Conservation (phyloP, 2,797 vertebrate genomes). For the Crenichthys baileyi region DNA sequence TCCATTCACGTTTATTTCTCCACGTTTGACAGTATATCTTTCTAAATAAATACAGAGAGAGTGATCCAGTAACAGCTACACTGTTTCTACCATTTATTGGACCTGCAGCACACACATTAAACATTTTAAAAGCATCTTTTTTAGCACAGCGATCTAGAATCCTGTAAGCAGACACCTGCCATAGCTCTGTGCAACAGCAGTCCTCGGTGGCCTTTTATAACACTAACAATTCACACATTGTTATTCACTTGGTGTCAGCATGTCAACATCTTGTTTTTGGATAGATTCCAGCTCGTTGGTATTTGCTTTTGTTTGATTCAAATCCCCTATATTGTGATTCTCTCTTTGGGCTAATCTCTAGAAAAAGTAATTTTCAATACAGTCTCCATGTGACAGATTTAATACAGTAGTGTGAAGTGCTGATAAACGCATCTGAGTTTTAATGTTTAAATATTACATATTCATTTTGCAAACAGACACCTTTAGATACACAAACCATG, state of each 20-base stretch:
- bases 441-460: neutral
- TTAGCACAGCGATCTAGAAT: neutral
- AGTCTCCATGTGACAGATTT: neutral
- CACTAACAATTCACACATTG: slow-evolving; percentile 6
- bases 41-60: neutral
- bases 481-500: neutral
- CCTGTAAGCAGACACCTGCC: neutral
- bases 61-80: neutral
- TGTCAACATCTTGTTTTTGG: slow-evolving; percentile 11
- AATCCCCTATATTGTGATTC: slow-evolving; percentile 17
- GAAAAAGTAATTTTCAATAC: slow-evolving; percentile 17
- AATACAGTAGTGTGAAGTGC: neutral
- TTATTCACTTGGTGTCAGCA: slow-evolving; percentile 29
- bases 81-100: neutral
- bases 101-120: neutral
- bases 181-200: neutral
- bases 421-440: neutral
- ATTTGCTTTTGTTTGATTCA: slow-evolving; percentile 32
- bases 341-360: slow-evolving; percentile 15
- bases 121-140: neutral
- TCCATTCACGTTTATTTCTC: neutral
- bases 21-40: neutral
- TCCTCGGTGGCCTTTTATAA: slow-evolving; percentile 34
- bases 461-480: no score
- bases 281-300: neutral